Evolutionary conservation across 2,113 vertebrate genomes (phyloP).

Genomic region (Sceloporus tristichus): DNA sequence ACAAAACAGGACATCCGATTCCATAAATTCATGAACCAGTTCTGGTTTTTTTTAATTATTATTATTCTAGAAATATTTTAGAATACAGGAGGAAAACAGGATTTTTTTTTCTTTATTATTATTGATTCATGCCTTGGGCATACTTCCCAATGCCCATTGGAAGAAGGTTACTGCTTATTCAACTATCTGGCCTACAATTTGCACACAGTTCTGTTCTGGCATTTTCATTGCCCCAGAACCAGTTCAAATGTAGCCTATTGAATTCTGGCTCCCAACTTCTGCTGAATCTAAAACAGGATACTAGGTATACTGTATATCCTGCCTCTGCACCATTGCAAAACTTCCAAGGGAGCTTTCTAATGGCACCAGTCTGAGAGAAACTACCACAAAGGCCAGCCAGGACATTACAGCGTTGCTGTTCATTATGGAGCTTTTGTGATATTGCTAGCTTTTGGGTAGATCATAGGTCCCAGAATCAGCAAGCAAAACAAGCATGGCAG

Average conservation of each 20-base stretch:
- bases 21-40: background rate
- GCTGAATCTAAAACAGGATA: background rate
- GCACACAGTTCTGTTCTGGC: background rate
- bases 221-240: background rate
- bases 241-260: background rate
- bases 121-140: background rate
- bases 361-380: background rate
- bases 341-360: too few species aligned
- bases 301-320: too few species aligned
- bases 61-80: background rate
- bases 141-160: background rate
- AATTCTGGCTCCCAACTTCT: background rate
- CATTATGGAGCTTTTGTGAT: background rate
- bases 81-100: background rate
- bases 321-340: too few species aligned
- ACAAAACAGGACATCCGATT: background rate
- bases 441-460: background rate
- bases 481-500: background rate
- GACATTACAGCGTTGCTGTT: background rate
- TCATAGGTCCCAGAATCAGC: background rate
- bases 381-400: background rate
- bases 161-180: background rate
- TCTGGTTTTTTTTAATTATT: background rate
- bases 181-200: background rate
- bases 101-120: background rate